Evolutionary conservation across 2,888 invertebrate genomes (phyloP).

Genomic region (Craniophora ligustri): DNA sequence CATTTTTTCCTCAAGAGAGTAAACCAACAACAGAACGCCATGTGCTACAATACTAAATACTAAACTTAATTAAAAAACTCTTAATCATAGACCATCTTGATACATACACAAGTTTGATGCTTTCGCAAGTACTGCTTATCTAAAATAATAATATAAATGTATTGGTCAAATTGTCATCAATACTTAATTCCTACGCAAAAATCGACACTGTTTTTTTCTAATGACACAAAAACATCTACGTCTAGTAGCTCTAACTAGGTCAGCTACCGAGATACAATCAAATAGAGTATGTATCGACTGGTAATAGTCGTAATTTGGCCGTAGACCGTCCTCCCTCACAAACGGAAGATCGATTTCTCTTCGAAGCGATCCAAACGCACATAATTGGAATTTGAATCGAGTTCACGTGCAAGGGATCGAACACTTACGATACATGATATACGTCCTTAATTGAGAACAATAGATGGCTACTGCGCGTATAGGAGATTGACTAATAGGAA

Average conservation of each 20-base stretch:
- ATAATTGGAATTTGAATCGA: constrained; percentile 67
- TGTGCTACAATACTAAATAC: too few species aligned
- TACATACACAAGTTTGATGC: too few species aligned
- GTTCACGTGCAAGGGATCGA: constrained; percentile 60
- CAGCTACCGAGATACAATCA: constrained; percentile 42
- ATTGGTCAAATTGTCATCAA: too few species aligned
- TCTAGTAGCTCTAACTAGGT: constrained; percentile 10
- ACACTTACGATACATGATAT: constrained; percentile 52
- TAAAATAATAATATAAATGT: too few species aligned
- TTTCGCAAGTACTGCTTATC: too few species aligned
- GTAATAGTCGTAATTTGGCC: constrained; percentile 51
- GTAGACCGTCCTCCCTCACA: constrained; percentile 51
- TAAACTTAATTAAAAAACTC: too few species aligned
- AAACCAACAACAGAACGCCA: too few species aligned
- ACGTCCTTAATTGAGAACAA: constrained; percentile 53
- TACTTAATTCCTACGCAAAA: too few species aligned
- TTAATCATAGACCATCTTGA: too few species aligned
- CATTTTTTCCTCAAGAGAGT: too few species aligned
- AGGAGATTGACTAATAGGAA: constrained; percentile 1
- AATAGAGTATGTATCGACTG: constrained; percentile 49
- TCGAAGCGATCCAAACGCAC: constrained; percentile 53
- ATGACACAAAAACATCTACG: not conserved
- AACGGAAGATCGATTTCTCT: constrained; percentile 62
- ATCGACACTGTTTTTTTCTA: constrained; percentile 8
- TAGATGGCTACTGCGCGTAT: constrained; percentile 27